These are phyloP conservation scores for Microcebus tavaratra DNA, from an alignment of 2,113 vertebrate species.

Conservation along the genomic window DNA sequence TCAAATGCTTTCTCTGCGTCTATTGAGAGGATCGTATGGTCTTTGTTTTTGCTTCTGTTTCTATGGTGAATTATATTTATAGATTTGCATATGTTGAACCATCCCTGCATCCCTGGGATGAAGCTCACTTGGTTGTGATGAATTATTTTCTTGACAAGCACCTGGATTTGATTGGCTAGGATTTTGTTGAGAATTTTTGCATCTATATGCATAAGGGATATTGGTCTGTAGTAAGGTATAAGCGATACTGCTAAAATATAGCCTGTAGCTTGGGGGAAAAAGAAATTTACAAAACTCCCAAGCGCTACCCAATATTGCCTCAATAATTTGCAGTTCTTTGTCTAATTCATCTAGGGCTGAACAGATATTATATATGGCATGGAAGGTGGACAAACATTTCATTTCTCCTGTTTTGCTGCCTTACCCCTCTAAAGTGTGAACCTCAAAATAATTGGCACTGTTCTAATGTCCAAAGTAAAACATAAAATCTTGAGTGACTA, in stretches of 20 bases:
- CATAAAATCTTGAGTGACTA: not conserved
- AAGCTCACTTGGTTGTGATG: no score
- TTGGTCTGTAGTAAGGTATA: not conserved
- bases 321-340: not conserved
- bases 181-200: no score
- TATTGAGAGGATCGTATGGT: no score
- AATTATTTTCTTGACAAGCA: no score
- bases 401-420: not conserved
- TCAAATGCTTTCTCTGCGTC: no score
- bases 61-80: no score
- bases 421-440: not conserved
- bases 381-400: not conserved
- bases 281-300: not conserved
- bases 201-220: no score
- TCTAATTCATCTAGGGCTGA: not conserved
- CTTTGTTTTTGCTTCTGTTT: no score
- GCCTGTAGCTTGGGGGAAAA: not conserved
- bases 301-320: not conserved
- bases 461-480: not conserved
- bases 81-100: no score
- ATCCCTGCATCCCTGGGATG: no score
- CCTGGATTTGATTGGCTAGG: no score
- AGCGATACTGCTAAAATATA: not conserved
- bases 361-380: not conserved
- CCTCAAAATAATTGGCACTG: not conserved